phyloP scores from a whole-genome alignment of 2,113 vertebrate genomes.

The Electrona antarctica region DNA sequence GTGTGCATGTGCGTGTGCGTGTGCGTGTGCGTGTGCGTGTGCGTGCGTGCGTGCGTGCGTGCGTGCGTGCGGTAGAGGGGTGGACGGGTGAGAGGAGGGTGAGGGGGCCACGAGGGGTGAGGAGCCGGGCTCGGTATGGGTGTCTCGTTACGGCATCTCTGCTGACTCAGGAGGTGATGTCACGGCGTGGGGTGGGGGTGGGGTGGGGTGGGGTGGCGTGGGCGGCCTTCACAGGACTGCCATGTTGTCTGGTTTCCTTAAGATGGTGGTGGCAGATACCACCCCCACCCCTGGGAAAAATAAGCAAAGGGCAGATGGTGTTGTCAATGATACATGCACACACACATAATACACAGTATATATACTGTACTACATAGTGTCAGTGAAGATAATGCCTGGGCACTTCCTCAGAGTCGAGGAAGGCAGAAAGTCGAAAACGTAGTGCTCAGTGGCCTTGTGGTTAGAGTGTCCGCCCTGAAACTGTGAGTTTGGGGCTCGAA shows the following conservation, averaged over 20 bases:
- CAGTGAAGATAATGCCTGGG: too few species aligned
- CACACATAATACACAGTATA: too few species aligned
- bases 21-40: not conserved
- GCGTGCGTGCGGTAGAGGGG: not conserved
- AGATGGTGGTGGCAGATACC: conserved; percentile 37
- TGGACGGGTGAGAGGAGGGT: not conserved
- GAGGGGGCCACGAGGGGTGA: not conserved
- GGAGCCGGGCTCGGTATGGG: conserved; percentile 26
- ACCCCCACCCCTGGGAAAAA: not conserved
- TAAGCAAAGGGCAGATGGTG: not conserved
- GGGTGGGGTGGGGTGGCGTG: too few species aligned
- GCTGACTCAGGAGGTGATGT: conserved; percentile 77
- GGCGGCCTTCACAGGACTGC: conserved; percentile 36
- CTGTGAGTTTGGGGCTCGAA: too few species aligned
- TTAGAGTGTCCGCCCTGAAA: too few species aligned
- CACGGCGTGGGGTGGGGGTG: conserved; percentile 43
- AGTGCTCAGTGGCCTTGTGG: too few species aligned
- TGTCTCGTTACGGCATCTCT: conserved; percentile 54
- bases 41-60: not conserved
- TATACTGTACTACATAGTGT: too few species aligned
- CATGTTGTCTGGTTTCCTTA: conserved; percentile 43
- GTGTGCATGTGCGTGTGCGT: conserved; percentile 6
- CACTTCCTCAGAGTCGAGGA: too few species aligned
- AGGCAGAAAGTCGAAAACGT: too few species aligned
- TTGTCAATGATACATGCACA: not conserved